Evolutionary conservation across 2,797 vertebrate genomes (phyloP).

Genomic region (Hylomyscus alleni): DNA sequence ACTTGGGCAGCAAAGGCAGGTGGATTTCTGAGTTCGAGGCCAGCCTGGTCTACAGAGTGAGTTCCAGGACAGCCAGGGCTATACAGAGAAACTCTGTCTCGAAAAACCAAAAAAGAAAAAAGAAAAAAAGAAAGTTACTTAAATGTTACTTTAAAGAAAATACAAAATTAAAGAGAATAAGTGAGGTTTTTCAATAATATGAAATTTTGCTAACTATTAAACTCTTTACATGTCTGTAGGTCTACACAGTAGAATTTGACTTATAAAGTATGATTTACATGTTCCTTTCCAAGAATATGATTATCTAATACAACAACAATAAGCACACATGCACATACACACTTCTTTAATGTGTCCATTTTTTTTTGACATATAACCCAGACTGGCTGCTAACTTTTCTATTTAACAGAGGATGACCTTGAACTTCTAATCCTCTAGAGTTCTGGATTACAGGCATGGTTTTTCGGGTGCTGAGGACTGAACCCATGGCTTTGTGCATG

Average conservation of each 20-base stretch:
- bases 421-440: background rate
- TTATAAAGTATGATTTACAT: constrained; percentile 26
- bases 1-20: background rate
- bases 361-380: background rate
- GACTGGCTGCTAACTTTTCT: background rate
- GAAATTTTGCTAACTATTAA: background rate
- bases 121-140: background rate
- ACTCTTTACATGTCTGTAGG: background rate
- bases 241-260: background rate
- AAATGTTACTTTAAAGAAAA: background rate
- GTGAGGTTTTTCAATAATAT: background rate
- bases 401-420: background rate
- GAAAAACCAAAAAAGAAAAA: too few relatives aligned
- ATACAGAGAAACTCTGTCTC: background rate
- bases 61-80: background rate
- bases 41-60: background rate
- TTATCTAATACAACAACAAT: constrained; percentile 41
- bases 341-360: background rate
- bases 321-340: background rate
- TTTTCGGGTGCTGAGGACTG: background rate
- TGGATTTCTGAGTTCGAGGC: background rate
- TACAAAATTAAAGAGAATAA: background rate
- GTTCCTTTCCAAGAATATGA: background rate
- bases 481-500: background rate
- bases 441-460: background rate